Conservation (phyloP, 2,888 invertebrate genomes). For the Drosophila fungiperda region DNA sequence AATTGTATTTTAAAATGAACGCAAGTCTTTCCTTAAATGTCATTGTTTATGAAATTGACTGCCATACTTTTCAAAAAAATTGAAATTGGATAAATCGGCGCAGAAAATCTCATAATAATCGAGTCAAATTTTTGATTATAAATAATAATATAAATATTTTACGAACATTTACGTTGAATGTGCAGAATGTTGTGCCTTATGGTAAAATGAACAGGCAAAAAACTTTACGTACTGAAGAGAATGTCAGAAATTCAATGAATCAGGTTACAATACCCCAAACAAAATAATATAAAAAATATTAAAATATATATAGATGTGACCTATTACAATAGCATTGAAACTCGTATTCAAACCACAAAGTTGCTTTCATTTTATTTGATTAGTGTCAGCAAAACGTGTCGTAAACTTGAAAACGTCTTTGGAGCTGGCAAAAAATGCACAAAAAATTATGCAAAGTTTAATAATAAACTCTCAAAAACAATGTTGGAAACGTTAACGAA, state of each 20-base stretch:
- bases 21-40: neutral
- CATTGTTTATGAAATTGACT: neutral
- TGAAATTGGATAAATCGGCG: too few relatives aligned
- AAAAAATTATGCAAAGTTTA: constrained; percentile 53
- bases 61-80: neutral
- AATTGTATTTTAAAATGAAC: neutral
- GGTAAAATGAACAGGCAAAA: neutral
- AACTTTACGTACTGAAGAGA: neutral
- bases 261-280: neutral
- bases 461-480: constrained; percentile 14
- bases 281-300: neutral
- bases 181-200: neutral
- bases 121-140: too few relatives aligned
- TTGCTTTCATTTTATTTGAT: constrained; percentile 28
- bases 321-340: neutral
- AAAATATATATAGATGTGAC: constrained; percentile 17
- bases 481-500: constrained; percentile 31
- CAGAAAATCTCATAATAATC: too few relatives aligned
- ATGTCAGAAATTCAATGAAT: neutral
- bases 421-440: constrained; percentile 40
- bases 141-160: too few relatives aligned
- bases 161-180: neutral
- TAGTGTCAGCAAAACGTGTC: constrained; percentile 52
- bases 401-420: constrained; percentile 12
- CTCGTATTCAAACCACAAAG: constrained; percentile 22